Evolutionary conservation across 2,797 vertebrate genomes (phyloP).

Genomic region (Acomys russatus): DNA sequence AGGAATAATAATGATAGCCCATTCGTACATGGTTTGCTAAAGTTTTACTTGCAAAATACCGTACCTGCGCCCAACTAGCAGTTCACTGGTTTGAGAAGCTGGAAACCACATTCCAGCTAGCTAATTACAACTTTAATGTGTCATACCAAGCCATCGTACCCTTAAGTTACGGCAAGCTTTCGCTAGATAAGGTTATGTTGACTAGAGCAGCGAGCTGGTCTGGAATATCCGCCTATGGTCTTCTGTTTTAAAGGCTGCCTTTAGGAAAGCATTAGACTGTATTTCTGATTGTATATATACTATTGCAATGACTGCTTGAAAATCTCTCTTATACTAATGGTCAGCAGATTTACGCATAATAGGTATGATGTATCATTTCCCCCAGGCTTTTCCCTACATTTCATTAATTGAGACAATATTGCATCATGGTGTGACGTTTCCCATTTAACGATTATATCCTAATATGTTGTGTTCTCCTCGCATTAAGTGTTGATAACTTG

Average conservation of each 20-base stretch:
- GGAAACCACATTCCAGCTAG: slow-evolving; percentile 67
- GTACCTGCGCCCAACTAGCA: slow-evolving; percentile 31
- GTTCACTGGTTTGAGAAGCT: slow-evolving; percentile 33
- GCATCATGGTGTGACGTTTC: background rate
- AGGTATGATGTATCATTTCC: background rate
- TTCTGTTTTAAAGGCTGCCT: slow-evolving; percentile 24
- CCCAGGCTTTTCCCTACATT: background rate
- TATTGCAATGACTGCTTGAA: background rate
- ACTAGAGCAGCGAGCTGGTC: background rate
- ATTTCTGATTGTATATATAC: background rate
- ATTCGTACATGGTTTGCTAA: slow-evolving; percentile 50
- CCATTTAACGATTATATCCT: background rate
- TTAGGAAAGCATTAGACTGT: background rate
- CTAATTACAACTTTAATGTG: slow-evolving; percentile 72
- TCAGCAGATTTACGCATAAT: background rate
- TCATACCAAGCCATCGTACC: slow-evolving; percentile 8
- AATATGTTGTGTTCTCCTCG: background rate
- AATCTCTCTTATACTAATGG: background rate
- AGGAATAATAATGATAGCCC: slow-evolving; percentile 37
- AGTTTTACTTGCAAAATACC: background rate
- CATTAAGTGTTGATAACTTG: background rate
- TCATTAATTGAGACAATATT: slow-evolving; percentile 15
- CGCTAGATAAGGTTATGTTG: slow-evolving; percentile 3
- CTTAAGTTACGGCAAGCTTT: background rate
- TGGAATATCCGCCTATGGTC: background rate